Conservation (phyloP, 92 coral and sea anemone genomes). For the Micromussa lordhowensis region DNA sequence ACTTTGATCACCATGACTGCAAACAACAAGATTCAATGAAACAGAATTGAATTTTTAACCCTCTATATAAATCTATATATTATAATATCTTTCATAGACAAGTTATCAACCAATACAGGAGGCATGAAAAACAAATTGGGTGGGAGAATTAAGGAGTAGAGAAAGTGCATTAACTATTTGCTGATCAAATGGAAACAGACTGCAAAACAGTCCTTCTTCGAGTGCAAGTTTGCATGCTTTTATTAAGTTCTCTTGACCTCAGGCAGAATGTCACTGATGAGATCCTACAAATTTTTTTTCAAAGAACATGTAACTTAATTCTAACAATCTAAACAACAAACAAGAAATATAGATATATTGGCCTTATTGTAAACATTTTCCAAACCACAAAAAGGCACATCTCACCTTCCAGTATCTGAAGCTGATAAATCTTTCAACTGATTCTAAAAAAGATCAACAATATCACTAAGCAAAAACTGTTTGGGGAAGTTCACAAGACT, state of each 20-base stretch:
- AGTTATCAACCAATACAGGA: not conserved
- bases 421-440: not conserved
- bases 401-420: constrained; percentile 21
- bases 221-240: not conserved
- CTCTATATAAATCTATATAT: no score
- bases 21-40: constrained; percentile 4
- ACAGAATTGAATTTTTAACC: not conserved
- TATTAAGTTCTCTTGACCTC: not conserved
- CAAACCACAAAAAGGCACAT: not conserved
- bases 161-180: no score
- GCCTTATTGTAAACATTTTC: not conserved
- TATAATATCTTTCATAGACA: not conserved
- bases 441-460: constrained; percentile 2
- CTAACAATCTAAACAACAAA: not conserved
- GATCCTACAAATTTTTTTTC: not conserved
- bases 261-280: not conserved
- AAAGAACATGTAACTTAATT: no score
- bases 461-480: not conserved
- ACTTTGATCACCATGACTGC: constrained; percentile 35
- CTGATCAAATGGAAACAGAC: no score
- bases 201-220: no score
- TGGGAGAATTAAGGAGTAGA: no score
- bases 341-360: not conserved
- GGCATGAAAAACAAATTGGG: no score
- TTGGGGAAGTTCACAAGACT: not conserved